Evolutionary conservation across 1,140 invertebrate genomes (phyloP), one percentile per base, ranked within the genome.

Genomic region (Ctenoplectra terminalis): DNA sequence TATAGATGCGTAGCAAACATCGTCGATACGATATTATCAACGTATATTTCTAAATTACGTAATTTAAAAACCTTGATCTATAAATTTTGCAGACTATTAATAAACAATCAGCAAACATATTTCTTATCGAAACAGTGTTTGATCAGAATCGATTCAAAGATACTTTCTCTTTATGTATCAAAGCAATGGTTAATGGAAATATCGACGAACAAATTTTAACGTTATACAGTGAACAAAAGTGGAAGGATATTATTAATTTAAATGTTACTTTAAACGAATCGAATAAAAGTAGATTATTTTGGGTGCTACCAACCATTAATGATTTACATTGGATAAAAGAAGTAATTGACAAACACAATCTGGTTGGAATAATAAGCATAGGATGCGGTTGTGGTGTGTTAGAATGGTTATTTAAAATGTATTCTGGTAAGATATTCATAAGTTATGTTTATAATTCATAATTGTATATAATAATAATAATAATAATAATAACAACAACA

Each of bases 301-400:
- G 95, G 95, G 91, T 95, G 23, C 93, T 95, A 92, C 95, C 95
- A 1, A 94, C 92, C 40, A 82, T 93, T 43, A 84, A 90, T 43
- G 94, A 95, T 85, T 89, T 96, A 43, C 34, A 85, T 85, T 94
- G 92, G 91, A 93, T 93, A 20, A 89, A 92, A 85, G 70, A 88
- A 37, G 66, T 90, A 43, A 81, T 94, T 13, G 40, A 81, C 34
- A 77, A 91, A 34, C 81, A 88, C 63, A 81, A 83, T 66, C 78
- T 93, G 40, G 66, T 81, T n/a, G 93, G 93, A 37, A 87, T 95
- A 64, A 87, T 92, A 23, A 95, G 95, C 40, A 90, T 95, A 63
- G 95, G 95, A n/a, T 95, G 95, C 85, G 95, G 95, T 17, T 94
- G 93, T 84, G 95, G 95, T 63, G 89, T 95, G 31, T 89, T 95